Base-by-base conservation (phyloP, 2,113 vertebrate genomes). In the Leucoraja erinaceus region DNA sequence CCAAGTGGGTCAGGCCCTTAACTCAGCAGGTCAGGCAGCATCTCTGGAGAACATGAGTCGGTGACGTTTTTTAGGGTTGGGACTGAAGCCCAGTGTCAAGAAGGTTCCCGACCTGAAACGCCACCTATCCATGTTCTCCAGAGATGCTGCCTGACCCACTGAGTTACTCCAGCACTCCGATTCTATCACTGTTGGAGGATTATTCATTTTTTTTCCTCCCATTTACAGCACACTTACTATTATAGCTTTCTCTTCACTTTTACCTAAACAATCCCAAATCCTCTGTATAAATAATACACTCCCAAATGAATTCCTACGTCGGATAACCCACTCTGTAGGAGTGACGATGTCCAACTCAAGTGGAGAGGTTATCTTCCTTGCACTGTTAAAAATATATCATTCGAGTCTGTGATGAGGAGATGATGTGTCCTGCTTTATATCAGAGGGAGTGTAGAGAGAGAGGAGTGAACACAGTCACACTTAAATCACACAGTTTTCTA, bases 341-440 rank as follows among this genome's bases (percentile, higher is more conserved):
- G 68, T 94, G 93, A 93, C 93, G 84, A 11, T 93, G 93, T 79
- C 93, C 81, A 86, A 93, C 68, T 93, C 93, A 93, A 72, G 25
- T 93, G 93, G 93, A 93, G 84, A 47, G 92, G 94, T 94, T 54
- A 74, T 72, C 28, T 72, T 74, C 63, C 28, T 88, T 88, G 61
- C 28, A 12, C 59, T 63, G 59, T 5, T 66, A 14, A 88, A 88
- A 31, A n/a, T 63, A 12, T 14, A 88, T 59, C 63, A 6, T 5
- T 31, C 5, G 63, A n/a, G n/a, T n/a, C 63, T 31, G n/a, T 31
- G 59, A n/a, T 14, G 5, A 63, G 59, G 83, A 88, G 63, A 72
- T 54, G 4, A 78, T 91, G 68, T 72, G 28, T 33, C 68, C 31
- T 91, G 66, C 25, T 74, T 91, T 38, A 91, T 0, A n/a, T 91